Base-by-base conservation (phyloP, 2,888 invertebrate genomes). In the Ormyrus pomaceus region DNA sequence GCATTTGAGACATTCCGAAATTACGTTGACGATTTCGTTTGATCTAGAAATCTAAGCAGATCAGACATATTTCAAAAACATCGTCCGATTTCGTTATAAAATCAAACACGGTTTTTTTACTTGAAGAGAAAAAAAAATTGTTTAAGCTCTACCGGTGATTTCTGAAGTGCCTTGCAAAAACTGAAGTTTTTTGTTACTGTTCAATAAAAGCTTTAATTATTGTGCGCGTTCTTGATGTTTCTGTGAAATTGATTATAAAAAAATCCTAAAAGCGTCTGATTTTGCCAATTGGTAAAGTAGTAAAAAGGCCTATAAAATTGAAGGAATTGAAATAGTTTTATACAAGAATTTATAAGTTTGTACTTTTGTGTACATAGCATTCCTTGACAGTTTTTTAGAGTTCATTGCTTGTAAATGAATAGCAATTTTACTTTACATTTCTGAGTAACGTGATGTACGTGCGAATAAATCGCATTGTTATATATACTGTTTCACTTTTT, bases 1-100 rank as follows among this genome's bases (percentile, higher is more conserved):
- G 95, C 87, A 93, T 95, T 89, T 94, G 94, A 87, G 59, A 50
- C 62, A 46, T 61, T 61, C 11, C n/a, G 45, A 5, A 46, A 70
- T 51, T 11, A 3, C 34, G 3, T 34, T 34, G 4, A 34, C 4
- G 3, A 34, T 34, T 34, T 34, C 34, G 34, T 3, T 34, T 34
- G 34, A 34, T 34, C 34, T 34, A 34, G 34, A 34, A 34, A 34
- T 34, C 34, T 34, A 34, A 13, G 34, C 34, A 34, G 34, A 34
- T 34, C 34, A 34, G 34, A 34, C 34, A 34, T 34, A 34, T 34
- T 34, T 48, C 6, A 34, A 8, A 46, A 64, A 46, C 10, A 9
- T 61, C 34, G 34, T 34, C 8, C 34, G n/a, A 64, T 19, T 19
- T 64, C 6, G 19, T 61, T 61, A 19, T 61, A 34, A 9, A 34